phyloP scores from a whole-genome alignment of 2,888 invertebrate genomes.

The Cephus rjabovi region DNA sequence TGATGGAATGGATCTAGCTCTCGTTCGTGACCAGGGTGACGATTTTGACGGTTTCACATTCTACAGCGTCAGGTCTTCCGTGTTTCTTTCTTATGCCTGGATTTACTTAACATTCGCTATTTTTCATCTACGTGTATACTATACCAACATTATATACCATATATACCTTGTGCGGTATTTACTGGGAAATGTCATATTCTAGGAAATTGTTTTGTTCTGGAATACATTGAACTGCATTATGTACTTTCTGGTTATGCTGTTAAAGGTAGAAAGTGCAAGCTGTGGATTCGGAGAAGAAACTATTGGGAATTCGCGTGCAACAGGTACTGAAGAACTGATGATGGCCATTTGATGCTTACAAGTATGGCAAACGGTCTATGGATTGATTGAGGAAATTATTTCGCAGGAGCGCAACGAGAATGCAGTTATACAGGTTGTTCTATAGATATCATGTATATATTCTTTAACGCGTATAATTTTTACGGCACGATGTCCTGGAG shows the following conservation, averaged over 20 bases:
- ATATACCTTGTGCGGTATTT: neutral
- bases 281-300: neutral
- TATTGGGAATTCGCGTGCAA: neutral
- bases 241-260: neutral
- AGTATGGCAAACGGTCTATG: neutral
- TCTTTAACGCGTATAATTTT: neutral
- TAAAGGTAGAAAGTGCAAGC: neutral
- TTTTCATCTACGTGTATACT: neutral
- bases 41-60: constrained; percentile 38
- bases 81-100: constrained; percentile 10
- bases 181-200: neutral
- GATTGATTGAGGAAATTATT: neutral
- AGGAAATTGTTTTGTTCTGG: neutral
- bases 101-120: neutral
- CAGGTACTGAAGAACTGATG: neutral
- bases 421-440: neutral
- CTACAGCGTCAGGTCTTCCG: constrained; percentile 19
- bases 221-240: neutral
- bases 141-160: neutral
- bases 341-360: neutral
- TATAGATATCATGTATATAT: neutral
- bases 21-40: constrained; percentile 54
- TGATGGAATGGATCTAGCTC: constrained; percentile 60
- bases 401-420: neutral
- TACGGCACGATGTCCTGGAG: neutral